These are phyloP conservation scores for Sphaeramia orbicularis DNA, from an alignment of 2,797 vertebrate species.

Conservation along the genomic window DNA sequence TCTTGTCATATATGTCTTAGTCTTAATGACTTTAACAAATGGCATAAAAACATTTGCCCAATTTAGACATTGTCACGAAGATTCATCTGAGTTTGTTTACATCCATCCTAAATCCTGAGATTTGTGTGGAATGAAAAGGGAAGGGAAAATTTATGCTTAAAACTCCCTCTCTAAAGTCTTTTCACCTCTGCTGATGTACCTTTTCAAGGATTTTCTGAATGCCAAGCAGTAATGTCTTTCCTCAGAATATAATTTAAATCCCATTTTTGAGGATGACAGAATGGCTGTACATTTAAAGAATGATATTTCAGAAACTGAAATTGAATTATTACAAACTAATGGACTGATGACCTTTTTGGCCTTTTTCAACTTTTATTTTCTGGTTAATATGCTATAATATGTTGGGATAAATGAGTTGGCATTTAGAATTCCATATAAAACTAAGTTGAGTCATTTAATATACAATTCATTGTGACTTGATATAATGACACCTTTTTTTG, in stretches of 20 bases:
- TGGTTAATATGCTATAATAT: not conserved
- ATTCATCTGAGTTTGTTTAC: constrained; percentile 50
- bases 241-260: constrained; percentile 19
- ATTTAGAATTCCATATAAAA: not conserved
- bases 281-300: constrained; percentile 5
- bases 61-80: constrained; percentile 23
- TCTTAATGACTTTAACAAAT: constrained; percentile 31
- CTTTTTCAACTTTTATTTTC: constrained; percentile 6
- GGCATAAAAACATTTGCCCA: constrained; percentile 14
- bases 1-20: constrained; percentile 22
- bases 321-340: not conserved
- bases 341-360: not conserved
- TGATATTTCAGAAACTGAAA: constrained; percentile 1
- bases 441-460: constrained; percentile 1
- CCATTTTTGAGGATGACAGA: constrained; percentile 37
- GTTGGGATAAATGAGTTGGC: not conserved
- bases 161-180: constrained; percentile 31
- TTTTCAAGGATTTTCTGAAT: constrained; percentile 1
- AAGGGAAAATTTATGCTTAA: constrained; percentile 17
- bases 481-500: not conserved
- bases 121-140: constrained; percentile 34
- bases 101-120: constrained; percentile 49
- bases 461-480: constrained; percentile 6
- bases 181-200: constrained; percentile 20
- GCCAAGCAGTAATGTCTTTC: constrained; percentile 4